phyloP scores from a whole-genome alignment of 2,113 vertebrate genomes.

The Cyphomyrus discorhynchus region DNA sequence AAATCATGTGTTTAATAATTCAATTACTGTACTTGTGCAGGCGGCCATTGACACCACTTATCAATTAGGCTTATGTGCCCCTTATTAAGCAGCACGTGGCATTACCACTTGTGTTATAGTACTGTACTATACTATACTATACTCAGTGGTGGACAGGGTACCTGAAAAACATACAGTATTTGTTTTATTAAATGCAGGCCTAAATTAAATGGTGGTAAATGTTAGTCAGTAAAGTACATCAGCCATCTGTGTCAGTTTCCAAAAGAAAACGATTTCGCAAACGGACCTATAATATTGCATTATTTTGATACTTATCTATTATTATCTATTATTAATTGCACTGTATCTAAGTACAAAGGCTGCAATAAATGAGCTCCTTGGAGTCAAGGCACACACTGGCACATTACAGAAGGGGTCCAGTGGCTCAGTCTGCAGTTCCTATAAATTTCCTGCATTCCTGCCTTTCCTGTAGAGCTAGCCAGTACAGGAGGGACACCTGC shows the following conservation, averaged over 20 bases:
- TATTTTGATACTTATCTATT: too few species aligned
- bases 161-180: neutral
- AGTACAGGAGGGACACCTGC: too few species aligned
- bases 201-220: neutral
- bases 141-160: neutral
- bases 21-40: neutral
- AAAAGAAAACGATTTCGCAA: neutral
- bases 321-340: too few species aligned
- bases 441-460: too few species aligned
- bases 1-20: neutral
- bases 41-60: neutral
- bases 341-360: too few species aligned
- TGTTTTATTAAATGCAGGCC: neutral
- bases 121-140: neutral
- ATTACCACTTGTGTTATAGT: neutral
- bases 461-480: too few species aligned
- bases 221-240: neutral
- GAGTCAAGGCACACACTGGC: too few species aligned
- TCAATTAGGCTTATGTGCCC: neutral
- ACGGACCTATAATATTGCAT: too few species aligned
- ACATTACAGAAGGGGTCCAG: too few species aligned
- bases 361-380: too few species aligned
- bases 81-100: neutral
- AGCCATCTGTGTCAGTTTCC: neutral
- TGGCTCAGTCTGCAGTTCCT: neutral